Percentiles rank a stretch among this genome's conserved stretches.
These are phyloP conservation scores for Tetragonula carbonaria DNA, from an alignment of 2,888 invertebrate genomes.

Conservation along the genomic window DNA sequence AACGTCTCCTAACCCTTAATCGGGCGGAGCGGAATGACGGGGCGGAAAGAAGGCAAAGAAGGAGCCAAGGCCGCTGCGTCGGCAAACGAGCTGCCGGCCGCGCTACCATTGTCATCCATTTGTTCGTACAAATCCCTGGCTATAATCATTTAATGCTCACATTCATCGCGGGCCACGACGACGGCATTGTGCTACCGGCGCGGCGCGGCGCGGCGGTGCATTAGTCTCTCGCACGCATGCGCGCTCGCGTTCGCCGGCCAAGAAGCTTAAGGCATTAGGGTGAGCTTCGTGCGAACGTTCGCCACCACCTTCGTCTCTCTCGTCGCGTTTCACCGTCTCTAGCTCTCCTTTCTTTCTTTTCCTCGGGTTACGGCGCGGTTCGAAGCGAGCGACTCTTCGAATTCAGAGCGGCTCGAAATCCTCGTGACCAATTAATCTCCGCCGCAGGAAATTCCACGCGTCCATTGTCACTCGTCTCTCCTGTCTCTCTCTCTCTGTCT, in stretches of 20 bases:
- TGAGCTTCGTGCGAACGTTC: constrained; percentile 72
- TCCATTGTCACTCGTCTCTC: constrained; percentile 67
- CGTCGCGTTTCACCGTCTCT: not conserved
- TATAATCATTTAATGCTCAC: constrained; percentile 81
- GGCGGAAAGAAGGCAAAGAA: constrained; percentile 38
- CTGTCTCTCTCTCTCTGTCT: not conserved
- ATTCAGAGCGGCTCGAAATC: constrained; percentile 58
- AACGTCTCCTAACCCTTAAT: constrained; percentile 15
- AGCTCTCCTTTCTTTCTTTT: constrained; percentile 1
- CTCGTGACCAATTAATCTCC: constrained; percentile 81
- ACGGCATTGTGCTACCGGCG: constrained; percentile 70
- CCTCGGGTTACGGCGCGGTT: not conserved
- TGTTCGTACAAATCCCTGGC: constrained; percentile 79
- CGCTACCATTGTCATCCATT: constrained; percentile 79
- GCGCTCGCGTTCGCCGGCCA: constrained; percentile 77
- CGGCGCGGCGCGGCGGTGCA: constrained; percentile 49
- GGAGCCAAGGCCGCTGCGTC: constrained; percentile 37
- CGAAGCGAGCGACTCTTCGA: constrained; percentile 17
- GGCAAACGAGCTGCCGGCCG: constrained; percentile 50
- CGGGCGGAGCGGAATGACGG: constrained; percentile 22
- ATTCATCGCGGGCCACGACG: constrained; percentile 73
- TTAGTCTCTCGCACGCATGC: constrained; percentile 80
- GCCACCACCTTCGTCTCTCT: constrained; percentile 21
- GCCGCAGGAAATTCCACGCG: constrained; percentile 72
- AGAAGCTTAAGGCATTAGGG: constrained; percentile 78